phyloP scores from a whole-genome alignment of 2,797 vertebrate genomes.

The Oceanodroma leucorhoa region DNA sequence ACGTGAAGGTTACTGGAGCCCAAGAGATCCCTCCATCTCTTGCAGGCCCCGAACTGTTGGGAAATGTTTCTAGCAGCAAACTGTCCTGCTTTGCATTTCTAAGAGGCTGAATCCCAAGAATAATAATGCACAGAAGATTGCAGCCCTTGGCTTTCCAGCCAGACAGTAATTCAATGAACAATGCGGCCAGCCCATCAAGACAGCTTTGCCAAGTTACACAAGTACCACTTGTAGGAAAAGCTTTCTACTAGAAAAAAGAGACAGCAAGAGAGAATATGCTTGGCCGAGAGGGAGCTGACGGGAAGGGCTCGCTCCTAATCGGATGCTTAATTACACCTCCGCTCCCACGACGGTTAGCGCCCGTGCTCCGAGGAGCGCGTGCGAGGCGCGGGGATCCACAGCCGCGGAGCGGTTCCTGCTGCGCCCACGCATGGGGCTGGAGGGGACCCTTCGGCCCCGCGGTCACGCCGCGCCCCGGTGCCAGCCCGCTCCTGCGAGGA shows the following conservation, averaged over 20 bases:
- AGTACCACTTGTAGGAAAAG: constrained; percentile 47
- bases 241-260: constrained; percentile 35
- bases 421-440: fast-evolving
- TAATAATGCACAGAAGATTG: constrained; percentile 60
- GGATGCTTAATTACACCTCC: not conserved
- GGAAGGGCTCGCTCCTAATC: not conserved
- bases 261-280: constrained; percentile 22
- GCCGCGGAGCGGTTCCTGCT: not conserved
- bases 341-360: fast-evolving
- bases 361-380: fast-evolving
- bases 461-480: fast-evolving
- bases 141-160: constrained; percentile 55
- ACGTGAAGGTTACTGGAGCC: constrained; percentile 48
- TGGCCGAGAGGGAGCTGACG: not conserved
- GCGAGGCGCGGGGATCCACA: not conserved
- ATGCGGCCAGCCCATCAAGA: constrained; percentile 22
- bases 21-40: constrained; percentile 47
- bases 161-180: constrained; percentile 35
- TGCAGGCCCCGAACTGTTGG: constrained; percentile 19
- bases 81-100: constrained; percentile 59
- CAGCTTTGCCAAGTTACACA: constrained; percentile 47
- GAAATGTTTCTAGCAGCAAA: constrained; percentile 54
- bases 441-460: not conserved
- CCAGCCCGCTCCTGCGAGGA: fast-evolving
- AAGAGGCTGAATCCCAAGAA: constrained; percentile 64